Percentiles rank a stretch among this genome's conserved stretches.
These are phyloP conservation scores for Menura novaehollandiae DNA, from an alignment of 2,113 vertebrate genomes.

Conservation along the genomic window DNA sequence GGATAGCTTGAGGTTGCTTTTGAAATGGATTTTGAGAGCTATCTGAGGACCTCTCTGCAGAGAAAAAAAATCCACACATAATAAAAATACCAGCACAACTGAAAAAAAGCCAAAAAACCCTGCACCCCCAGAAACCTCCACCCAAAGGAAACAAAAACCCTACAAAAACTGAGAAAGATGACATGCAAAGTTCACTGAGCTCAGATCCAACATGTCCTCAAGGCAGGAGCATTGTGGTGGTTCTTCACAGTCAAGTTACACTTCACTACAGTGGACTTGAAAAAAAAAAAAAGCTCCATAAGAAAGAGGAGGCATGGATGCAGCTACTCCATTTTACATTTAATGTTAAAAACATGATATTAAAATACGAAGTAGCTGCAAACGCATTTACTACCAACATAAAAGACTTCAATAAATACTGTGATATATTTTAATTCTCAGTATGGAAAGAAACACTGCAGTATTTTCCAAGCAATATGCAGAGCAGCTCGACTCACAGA, in stretches of 20 bases:
- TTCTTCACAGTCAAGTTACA: not conserved
- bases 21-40: not conserved
- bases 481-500: not conserved
- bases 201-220: not conserved
- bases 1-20: not conserved
- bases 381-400: not conserved
- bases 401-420: not conserved
- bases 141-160: not conserved
- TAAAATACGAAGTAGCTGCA: not conserved
- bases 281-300: rapidly evolving
- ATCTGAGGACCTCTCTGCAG: not conserved
- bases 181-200: not conserved
- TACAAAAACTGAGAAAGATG: not conserved
- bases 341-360: not conserved
- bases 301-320: not conserved
- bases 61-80: not conserved
- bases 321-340: not conserved
- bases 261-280: not conserved
- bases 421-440: not conserved
- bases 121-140: not conserved
- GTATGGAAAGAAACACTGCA: not conserved
- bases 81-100: not conserved
- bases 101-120: not conserved
- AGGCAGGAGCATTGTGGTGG: not conserved
- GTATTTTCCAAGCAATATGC: not conserved